Evolutionary conservation across 1,140 invertebrate genomes (phyloP).

Genomic region (Cepaea nemoralis): DNA sequence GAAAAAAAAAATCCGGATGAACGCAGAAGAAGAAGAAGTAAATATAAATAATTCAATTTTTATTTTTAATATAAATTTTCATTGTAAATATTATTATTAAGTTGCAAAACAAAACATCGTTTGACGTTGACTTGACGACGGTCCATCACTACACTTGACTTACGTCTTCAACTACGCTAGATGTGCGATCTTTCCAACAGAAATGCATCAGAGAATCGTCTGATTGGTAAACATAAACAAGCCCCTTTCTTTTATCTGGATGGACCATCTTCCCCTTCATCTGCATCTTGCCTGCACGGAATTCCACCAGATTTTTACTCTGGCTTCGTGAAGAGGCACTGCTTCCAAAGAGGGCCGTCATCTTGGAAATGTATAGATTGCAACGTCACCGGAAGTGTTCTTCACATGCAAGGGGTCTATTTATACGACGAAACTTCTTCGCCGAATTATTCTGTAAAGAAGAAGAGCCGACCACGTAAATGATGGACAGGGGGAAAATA

Average conservation of each 20-base stretch:
- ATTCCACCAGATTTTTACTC: conserved; percentile 93
- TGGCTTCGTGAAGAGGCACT: conserved; percentile 80
- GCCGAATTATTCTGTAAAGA: too few species aligned
- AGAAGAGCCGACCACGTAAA: too few species aligned
- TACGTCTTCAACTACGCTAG: conserved; percentile 84
- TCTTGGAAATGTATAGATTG: conserved; percentile 48
- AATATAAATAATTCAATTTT: too few species aligned
- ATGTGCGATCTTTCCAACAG: conserved; percentile 95
- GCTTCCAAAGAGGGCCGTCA: conserved; percentile 74
- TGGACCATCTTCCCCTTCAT: conserved; percentile 94
- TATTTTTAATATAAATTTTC: not conserved
- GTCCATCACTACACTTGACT: conserved; percentile 42
- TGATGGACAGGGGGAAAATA: too few species aligned
- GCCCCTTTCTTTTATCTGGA: conserved; percentile 94
- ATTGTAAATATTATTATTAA: not conserved
- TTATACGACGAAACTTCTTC: not conserved
- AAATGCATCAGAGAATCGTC: conserved; percentile 98
- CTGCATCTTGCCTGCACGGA: conserved; percentile 96
- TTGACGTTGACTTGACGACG: not conserved
- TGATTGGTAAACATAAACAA: conserved; percentile 92
- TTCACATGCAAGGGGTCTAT: not conserved
- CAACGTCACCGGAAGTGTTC: conserved; percentile 20
- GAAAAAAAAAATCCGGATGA: too few species aligned
- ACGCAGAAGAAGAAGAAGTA: too few species aligned
- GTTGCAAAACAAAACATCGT: not conserved